phyloP scores from a whole-genome alignment of 2,113 vertebrate species.

The Ursus arctos region DNA sequence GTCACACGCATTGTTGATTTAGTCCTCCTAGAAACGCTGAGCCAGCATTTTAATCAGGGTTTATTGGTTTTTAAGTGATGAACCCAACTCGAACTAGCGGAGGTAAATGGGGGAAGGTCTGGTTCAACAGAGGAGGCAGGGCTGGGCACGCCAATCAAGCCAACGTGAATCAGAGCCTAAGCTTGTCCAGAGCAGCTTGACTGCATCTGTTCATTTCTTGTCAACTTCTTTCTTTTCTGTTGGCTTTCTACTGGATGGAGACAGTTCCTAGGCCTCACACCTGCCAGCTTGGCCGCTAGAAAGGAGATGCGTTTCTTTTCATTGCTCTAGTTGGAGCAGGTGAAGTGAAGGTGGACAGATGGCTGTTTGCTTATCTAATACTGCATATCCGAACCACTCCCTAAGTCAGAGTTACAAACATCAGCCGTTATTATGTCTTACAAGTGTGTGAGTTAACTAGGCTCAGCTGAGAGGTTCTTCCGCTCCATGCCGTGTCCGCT shows the following conservation, averaged over 20 bases:
- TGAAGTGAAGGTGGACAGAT: not conserved
- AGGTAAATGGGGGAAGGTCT: not conserved
- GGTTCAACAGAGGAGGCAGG: not conserved
- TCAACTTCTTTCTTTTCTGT: not conserved
- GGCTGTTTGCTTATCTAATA: not conserved
- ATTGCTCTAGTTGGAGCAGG: not conserved
- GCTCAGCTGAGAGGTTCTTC: not conserved
- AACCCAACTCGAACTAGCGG: not conserved
- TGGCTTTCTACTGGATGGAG: not conserved
- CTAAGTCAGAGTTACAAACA: not conserved
- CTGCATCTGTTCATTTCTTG: not conserved
- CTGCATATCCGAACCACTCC: not conserved
- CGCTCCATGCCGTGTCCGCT: no score
- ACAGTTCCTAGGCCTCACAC: not conserved
- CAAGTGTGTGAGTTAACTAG: not conserved
- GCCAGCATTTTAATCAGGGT: not conserved
- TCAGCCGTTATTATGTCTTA: not conserved
- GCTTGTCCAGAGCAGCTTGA: not conserved
- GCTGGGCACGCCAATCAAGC: no score
- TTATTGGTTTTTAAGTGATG: not conserved
- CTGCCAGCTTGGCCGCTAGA: not conserved
- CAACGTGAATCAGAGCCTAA: not conserved
- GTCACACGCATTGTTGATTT: not conserved
- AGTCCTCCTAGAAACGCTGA: not conserved
- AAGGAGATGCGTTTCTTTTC: slow-evolving; percentile 10